Percentiles rank a stretch among this genome's conserved stretches.
These are phyloP conservation scores for Leptinotarsa lineolata DNA, from an alignment of 1,140 invertebrate genomes.

Conservation along the genomic window DNA sequence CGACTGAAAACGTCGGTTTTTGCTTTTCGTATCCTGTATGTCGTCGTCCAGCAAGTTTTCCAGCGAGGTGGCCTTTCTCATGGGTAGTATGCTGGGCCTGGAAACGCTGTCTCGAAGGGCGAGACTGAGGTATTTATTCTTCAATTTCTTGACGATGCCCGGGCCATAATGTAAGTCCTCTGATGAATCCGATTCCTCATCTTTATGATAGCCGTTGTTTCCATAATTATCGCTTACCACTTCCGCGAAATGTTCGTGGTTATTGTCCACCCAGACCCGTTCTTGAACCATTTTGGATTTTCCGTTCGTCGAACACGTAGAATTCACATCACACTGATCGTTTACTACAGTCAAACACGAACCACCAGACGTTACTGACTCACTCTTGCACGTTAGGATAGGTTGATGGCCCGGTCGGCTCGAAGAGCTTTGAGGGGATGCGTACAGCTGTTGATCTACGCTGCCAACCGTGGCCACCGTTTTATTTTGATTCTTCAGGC, in stretches of 20 bases:
- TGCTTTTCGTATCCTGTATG: slow-evolving; percentile 55
- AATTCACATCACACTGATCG: slow-evolving; percentile 23
- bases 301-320: slow-evolving; percentile 13
- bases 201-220: slow-evolving; percentile 34
- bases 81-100: slow-evolving; percentile 65
- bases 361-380: slow-evolving; percentile 20
- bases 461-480: slow-evolving; percentile 13
- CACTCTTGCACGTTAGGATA: slow-evolving; percentile 31
- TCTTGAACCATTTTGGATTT: slow-evolving; percentile 41
- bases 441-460: slow-evolving; percentile 32
- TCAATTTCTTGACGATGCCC: slow-evolving; percentile 85
- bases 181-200: slow-evolving; percentile 58
- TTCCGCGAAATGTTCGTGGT: slow-evolving; percentile 24
- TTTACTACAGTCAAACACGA: slow-evolving; percentile 7
- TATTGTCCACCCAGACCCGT: slow-evolving; percentile 42
- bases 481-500: slow-evolving; percentile 45
- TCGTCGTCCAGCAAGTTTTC: slow-evolving; percentile 81
- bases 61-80: slow-evolving; percentile 79
- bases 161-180: slow-evolving; percentile 89
- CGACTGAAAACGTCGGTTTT: slow-evolving; percentile 44
- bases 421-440: slow-evolving; percentile 30
- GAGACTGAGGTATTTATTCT: slow-evolving; percentile 81
- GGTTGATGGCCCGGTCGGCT: slow-evolving; percentile 42
- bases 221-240: slow-evolving; percentile 21
- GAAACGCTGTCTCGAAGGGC: slow-evolving; percentile 70